These are phyloP conservation scores for Chaetura pelagica DNA, from an alignment of 2,113 vertebrate species.

Conservation along the genomic window DNA sequence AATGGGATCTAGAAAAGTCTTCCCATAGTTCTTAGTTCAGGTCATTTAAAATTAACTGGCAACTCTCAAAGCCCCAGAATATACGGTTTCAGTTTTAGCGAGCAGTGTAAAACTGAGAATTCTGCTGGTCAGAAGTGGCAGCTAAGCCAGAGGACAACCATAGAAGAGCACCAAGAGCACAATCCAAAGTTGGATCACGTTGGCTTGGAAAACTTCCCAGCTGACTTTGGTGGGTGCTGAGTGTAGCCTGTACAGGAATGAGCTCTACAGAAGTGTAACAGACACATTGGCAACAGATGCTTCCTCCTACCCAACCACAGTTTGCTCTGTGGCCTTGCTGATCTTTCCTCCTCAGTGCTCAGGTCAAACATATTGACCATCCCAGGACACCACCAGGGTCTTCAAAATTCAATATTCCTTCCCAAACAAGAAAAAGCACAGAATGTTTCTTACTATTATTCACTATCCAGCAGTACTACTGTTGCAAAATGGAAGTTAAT, in stretches of 20 bases:
- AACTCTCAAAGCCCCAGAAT: background rate
- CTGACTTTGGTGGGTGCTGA: background rate
- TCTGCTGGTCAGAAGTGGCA: background rate
- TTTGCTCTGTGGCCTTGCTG: background rate
- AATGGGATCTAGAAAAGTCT: background rate
- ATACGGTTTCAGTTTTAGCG: rapidly evolving
- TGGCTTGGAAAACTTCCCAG: background rate
- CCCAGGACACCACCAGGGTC: background rate
- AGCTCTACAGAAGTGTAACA: background rate
- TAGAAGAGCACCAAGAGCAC: rapidly evolving
- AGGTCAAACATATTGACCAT: rapidly evolving
- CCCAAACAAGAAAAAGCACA: background rate
- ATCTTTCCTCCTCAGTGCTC: background rate
- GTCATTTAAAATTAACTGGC: background rate
- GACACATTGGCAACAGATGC: background rate
- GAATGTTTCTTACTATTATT: background rate
- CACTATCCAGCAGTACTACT: background rate
- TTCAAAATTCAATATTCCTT: background rate
- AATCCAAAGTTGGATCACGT: background rate
- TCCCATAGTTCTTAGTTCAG: background rate
- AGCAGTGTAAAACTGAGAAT: rapidly evolving
- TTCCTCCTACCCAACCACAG: background rate
- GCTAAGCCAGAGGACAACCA: rapidly evolving
- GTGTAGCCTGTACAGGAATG: rapidly evolving
- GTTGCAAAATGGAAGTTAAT: background rate